Evolutionary conservation across 2,797 vertebrate species (phyloP).

Genomic region (Erpetoichthys calabaricus): DNA sequence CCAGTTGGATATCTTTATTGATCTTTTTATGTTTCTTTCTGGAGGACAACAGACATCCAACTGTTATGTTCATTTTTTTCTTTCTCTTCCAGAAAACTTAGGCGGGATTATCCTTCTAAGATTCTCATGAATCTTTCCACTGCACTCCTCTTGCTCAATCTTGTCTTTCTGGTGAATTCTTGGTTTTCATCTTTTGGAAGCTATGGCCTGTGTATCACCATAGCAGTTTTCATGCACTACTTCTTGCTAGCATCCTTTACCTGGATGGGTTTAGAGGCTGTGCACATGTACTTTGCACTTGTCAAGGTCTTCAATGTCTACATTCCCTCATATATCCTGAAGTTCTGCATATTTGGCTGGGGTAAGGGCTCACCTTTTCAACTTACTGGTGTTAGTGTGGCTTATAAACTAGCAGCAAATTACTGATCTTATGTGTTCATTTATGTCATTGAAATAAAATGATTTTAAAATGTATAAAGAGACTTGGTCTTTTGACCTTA

Average conservation of each 20-base stretch:
- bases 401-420: constrained; percentile 10
- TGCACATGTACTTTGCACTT: constrained; percentile 76
- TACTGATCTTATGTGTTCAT: not conserved
- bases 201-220: constrained; percentile 48
- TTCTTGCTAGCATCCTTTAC: constrained; percentile 74
- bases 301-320: constrained; percentile 83
- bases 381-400: not conserved
- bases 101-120: constrained; percentile 69
- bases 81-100: constrained; percentile 47
- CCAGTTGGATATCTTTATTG: no score
- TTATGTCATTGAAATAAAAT: no score
- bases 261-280: constrained; percentile 78
- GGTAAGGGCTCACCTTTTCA: constrained; percentile 46
- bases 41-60: no score
- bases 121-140: constrained; percentile 73
- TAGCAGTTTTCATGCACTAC: constrained; percentile 59
- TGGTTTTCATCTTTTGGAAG: constrained; percentile 62
- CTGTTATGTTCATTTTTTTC: constrained; percentile 11
- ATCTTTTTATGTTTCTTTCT: no score
- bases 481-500: not conserved
- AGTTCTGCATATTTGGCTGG: constrained; percentile 70
- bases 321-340: constrained; percentile 64
- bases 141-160: constrained; percentile 61
- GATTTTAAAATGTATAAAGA: no score
- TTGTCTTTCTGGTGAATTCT: constrained; percentile 61